These are phyloP conservation scores for Spermophilus dauricus DNA, from an alignment of 2,113 vertebrate genomes.

Conservation along the genomic window DNA sequence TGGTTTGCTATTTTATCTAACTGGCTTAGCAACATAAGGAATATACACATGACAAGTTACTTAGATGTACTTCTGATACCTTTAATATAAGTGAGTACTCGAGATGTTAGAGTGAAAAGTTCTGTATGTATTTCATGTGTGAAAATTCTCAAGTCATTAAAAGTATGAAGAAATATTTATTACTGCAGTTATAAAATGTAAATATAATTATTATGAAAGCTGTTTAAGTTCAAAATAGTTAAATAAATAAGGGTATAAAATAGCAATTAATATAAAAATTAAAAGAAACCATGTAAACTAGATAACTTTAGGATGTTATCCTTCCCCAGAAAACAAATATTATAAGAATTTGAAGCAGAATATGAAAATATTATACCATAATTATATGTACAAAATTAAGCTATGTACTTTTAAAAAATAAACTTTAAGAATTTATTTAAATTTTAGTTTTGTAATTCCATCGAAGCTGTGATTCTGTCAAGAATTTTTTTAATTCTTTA, in stretches of 20 bases:
- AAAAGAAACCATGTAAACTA: slow-evolving; percentile 27
- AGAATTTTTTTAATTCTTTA: not conserved
- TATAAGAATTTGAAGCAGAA: slow-evolving; percentile 45
- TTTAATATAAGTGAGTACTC: not conserved
- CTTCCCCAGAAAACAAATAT: slow-evolving; percentile 52
- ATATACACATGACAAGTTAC: not conserved
- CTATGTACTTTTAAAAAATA: slow-evolving; percentile 52
- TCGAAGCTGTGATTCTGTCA: not conserved
- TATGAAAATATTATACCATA: slow-evolving; percentile 44
- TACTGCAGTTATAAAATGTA: slow-evolving; percentile 51
- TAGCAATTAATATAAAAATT: slow-evolving; percentile 31
- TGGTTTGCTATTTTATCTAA: not conserved
- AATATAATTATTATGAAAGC: not conserved
- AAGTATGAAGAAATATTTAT: slow-evolving; percentile 31
- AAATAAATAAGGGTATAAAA: slow-evolving; percentile 41
- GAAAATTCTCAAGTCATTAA: slow-evolving; percentile 13
- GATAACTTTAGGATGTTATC: slow-evolving; percentile 16
- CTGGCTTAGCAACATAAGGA: not conserved
- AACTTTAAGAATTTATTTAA: slow-evolving; percentile 35
- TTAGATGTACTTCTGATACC: not conserved
- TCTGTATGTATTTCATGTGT: slow-evolving; percentile 7
- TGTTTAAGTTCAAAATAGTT: slow-evolving; percentile 44
- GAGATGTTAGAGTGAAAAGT: not conserved
- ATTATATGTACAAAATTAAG: slow-evolving; percentile 25
- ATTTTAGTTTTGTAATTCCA: slow-evolving; percentile 34